phyloP scores from a whole-genome alignment of 2,113 vertebrate species.

The Salvelinus alpinus region DNA sequence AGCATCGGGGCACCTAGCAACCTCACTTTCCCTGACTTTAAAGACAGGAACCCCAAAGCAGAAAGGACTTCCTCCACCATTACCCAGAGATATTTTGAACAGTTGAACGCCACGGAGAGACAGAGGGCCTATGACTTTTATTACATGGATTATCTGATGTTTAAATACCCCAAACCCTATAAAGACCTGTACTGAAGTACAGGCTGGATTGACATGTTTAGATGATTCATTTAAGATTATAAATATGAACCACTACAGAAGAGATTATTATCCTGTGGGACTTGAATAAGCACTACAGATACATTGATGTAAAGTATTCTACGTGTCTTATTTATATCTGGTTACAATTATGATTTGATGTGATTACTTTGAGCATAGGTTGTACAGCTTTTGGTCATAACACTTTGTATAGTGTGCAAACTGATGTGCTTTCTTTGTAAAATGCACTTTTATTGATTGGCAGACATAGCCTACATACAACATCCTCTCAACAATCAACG shows the following conservation, averaged over 20 bases:
- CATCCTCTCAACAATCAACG: too few species aligned
- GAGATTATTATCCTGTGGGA: neutral
- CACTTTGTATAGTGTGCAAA: neutral
- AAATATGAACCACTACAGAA: neutral
- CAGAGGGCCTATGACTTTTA: constrained; percentile 90
- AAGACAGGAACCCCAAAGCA: constrained; percentile 86
- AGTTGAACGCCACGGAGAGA: constrained; percentile 82
- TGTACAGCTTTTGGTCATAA: neutral
- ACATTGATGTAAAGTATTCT: constrained; percentile 1
- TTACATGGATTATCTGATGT: constrained; percentile 95
- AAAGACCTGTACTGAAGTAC: constrained; percentile 81
- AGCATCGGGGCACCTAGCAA: constrained; percentile 80
- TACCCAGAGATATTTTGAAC: constrained; percentile 82
- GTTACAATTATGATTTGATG: neutral
- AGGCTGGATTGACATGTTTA: neutral
- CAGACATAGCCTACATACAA: neutral
- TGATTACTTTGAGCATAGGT: constrained; percentile 1
- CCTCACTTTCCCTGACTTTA: constrained; percentile 88
- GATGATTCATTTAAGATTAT: neutral
- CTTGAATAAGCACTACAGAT: constrained; percentile 11
- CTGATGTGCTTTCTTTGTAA: neutral
- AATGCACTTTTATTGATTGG: constrained; percentile 6
- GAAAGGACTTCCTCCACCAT: constrained; percentile 85
- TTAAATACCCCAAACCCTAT: constrained; percentile 92
- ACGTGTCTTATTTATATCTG: neutral